phyloP scores from a whole-genome alignment of 2,888 invertebrate genomes.

The Athalia cordata region DNA sequence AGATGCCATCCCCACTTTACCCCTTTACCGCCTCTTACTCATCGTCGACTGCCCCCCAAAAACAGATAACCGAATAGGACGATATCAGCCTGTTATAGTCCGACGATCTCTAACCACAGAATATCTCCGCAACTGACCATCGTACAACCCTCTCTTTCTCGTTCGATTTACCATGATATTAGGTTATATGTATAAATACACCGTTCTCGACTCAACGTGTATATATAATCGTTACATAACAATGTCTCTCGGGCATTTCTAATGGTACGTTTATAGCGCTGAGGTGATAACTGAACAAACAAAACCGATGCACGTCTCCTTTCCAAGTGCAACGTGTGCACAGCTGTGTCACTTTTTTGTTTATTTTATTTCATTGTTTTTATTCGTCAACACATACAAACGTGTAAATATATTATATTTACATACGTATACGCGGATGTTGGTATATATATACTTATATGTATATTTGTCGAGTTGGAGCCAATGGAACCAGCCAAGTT shows the following conservation, averaged over 20 bases:
- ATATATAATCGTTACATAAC: too few relatives aligned
- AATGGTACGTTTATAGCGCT: too few relatives aligned
- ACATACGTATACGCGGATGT: not conserved
- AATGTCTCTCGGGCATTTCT: too few relatives aligned
- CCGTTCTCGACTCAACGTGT: too few relatives aligned
- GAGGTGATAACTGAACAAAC: too few relatives aligned
- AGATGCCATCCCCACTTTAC: conserved; percentile 27
- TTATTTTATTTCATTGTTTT: too few relatives aligned
- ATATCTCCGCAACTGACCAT: conserved; percentile 31
- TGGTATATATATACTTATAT: not conserved
- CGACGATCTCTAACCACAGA: conserved; percentile 17
- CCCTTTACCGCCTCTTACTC: conserved; percentile 2
- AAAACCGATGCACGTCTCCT: too few relatives aligned
- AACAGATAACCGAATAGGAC: conserved; percentile 65
- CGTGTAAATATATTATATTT: too few relatives aligned
- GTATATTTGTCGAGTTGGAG: not conserved
- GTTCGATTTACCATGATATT: not conserved
- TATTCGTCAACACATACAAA: too few relatives aligned
- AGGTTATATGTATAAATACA: too few relatives aligned
- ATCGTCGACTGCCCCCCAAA: conserved; percentile 20
- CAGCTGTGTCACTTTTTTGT: too few relatives aligned
- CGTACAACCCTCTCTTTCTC: not conserved
- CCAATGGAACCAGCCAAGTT: conserved; percentile 63
- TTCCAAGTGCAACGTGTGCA: too few relatives aligned
- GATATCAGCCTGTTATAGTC: conserved; percentile 52